These are phyloP conservation scores for Myopa testacea DNA, from an alignment of 2,888 invertebrate genomes.

Conservation along the genomic window DNA sequence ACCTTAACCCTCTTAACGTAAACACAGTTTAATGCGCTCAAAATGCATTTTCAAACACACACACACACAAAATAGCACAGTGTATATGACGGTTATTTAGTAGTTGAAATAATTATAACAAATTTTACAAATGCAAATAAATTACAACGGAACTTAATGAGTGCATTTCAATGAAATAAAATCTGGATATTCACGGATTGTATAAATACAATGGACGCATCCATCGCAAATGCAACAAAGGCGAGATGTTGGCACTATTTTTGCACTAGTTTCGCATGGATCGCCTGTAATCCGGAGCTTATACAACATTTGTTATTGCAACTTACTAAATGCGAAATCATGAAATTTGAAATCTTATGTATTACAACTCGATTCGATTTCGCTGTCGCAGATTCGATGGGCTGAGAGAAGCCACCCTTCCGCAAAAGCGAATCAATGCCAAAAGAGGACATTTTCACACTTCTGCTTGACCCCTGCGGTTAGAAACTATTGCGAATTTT, in stretches of 20 bases:
- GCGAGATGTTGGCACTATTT: too few species aligned
- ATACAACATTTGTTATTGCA: background rate
- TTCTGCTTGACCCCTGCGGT: conserved; percentile 43
- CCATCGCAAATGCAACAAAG: background rate
- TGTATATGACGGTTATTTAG: background rate
- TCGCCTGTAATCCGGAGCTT: conserved; percentile 4
- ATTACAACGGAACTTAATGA: background rate
- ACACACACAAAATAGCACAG: background rate
- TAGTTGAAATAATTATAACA: background rate
- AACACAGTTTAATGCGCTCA: background rate
- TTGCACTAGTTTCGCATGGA: too few species aligned
- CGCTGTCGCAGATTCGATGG: too few species aligned
- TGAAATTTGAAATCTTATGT: conserved; percentile 11
- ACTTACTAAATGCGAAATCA: conserved; percentile 11
- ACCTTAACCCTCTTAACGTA: background rate
- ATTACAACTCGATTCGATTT: too few species aligned
- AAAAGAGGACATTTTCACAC: conserved; percentile 37
- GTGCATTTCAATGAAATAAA: background rate
- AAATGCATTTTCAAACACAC: background rate
- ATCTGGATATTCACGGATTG: background rate
- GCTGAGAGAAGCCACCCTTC: background rate
- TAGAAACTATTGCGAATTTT: conserved; percentile 9
- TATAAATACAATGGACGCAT: background rate
- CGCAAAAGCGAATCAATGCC: background rate
- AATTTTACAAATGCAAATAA: background rate